Conservation (phyloP, 1,140 invertebrate genomes). For the Ooceraea biroi region DNA sequence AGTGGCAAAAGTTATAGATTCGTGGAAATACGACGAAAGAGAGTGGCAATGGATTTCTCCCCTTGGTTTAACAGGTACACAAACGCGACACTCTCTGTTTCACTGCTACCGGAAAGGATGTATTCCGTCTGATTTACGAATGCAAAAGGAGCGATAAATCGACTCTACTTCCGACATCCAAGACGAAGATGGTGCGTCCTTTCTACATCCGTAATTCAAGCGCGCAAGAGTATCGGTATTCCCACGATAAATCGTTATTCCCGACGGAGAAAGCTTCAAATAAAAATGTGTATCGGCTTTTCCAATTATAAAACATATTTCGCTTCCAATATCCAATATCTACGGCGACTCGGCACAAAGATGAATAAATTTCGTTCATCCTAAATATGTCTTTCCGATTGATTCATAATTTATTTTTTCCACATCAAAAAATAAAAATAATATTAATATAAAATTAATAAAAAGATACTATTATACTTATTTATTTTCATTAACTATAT, state of each 20-base stretch:
- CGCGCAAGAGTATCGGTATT: constrained; percentile 33
- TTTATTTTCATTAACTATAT: background rate
- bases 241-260: constrained; percentile 33
- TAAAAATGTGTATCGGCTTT: constrained; percentile 3
- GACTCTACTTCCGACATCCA: constrained; percentile 71
- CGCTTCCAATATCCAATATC: background rate
- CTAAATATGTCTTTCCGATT: background rate
- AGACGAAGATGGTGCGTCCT: constrained; percentile 63
- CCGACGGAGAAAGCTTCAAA: constrained; percentile 19
- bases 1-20: constrained; percentile 46
- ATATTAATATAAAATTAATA: background rate
- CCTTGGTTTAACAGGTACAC: constrained; percentile 75
- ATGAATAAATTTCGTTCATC: background rate
- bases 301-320: constrained; percentile 8
- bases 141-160: constrained; percentile 80
- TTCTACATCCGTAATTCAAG: constrained; percentile 32
- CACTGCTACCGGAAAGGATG: constrained; percentile 81
- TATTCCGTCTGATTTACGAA: constrained; percentile 83
- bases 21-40: constrained; percentile 66
- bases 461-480: background rate
- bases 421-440: background rate
- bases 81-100: constrained; percentile 76
- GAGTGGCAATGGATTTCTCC: constrained; percentile 80
- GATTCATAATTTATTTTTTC: background rate
- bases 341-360: background rate